Base-by-base conservation (phyloP, 2,888 invertebrate species). In the Tiliacea citrago region DNA sequence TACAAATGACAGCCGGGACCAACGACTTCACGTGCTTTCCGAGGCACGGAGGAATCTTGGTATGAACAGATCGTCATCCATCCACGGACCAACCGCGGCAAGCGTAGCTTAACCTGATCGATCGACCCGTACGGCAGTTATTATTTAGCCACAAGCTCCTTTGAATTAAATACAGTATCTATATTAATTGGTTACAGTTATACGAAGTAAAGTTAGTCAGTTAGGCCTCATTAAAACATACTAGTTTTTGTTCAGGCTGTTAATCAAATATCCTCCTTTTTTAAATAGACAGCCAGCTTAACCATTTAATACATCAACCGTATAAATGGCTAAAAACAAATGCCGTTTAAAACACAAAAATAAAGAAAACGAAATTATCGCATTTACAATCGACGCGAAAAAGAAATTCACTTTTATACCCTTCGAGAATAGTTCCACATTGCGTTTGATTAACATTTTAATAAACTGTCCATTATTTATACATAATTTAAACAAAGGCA, bases 391-490 rank as follows among this genome's bases (percentile, higher is more conserved):
- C 82, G 77, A 74, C 47, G 73, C 75, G 71, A 80, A 85, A 84
- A 82, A 75, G 79, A 73, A 82, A 83, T 84, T 82, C 72, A 77
- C 85, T 84, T 84, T 85, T 77, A 82, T 77, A 78, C 60, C 84
- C 83, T 81, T 77, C 72, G 60, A 73, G 75, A 78, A 86, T 82
- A 84, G 82, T 75, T 63, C 73, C 86, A 86, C 86, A 86, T 86
- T 86, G 85, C 86, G 84, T 84, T 84, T 86, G 86, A 86, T 86
- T 86, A 86, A 86, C 86, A 86, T 84, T 86, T 86, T 80, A 81
- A 86, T 82, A 84, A 82, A 86, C 73, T 77, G 72, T 75, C 82
- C 84, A 86, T 84, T 86, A 84, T 82, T 80, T 86, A 84, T 75
- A 79, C 77, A 82, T 84, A 82, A 80, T 78, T 84, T 85, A 76